phyloP scores from a whole-genome alignment of 2,113 vertebrate species.

The Naja naja region DNA sequence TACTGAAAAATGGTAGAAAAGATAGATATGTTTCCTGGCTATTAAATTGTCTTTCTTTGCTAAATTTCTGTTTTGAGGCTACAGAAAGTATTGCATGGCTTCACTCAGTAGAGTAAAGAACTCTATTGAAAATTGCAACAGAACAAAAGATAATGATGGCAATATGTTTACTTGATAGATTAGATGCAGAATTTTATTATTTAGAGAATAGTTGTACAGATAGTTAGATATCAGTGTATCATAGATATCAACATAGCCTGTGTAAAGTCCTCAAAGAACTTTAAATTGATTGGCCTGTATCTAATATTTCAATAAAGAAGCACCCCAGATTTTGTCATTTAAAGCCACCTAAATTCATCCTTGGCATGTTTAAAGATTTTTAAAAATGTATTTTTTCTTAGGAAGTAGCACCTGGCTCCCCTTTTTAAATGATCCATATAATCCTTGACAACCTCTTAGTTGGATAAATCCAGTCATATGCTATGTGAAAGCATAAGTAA shows the following conservation, averaged over 20 bases:
- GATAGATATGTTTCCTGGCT: background rate
- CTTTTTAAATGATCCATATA: background rate
- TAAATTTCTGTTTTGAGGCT: background rate
- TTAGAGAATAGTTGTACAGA: background rate
- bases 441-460: background rate
- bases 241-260: background rate
- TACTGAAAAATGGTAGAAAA: background rate
- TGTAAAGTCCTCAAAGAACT: background rate
- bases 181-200: background rate
- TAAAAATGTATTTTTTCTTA: background rate
- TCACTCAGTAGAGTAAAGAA: background rate
- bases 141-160: background rate
- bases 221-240: background rate
- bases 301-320: background rate
- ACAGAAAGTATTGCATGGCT: background rate
- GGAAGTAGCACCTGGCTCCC: background rate
- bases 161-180: background rate
- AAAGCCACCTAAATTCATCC: background rate
- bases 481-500: background rate
- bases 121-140: background rate
- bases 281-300: background rate
- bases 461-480: background rate
- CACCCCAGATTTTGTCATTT: background rate
- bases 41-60: background rate
- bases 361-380: background rate